Evolutionary conservation across 2,888 invertebrate species (phyloP), one percentile per base, ranked within the genome.

Genomic region (Iselma pallidipennis): DNA sequence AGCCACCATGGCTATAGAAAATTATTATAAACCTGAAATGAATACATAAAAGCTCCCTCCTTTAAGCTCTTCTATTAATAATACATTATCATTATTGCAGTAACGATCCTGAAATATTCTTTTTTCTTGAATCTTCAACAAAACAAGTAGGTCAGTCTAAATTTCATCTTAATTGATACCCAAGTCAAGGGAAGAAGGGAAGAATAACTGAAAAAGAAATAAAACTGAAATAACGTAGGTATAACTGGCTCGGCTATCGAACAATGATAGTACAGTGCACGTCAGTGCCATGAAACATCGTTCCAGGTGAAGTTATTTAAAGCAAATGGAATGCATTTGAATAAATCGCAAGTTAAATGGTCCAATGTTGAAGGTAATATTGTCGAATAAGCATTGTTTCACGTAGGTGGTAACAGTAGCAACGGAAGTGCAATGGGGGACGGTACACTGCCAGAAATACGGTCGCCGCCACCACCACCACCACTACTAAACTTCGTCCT

Each of bases 291-390:
- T 61, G 57, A 62, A 58, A 50, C 63, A 42, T 57, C 28, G 45
- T 51, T 55, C 45, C 63, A 63, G 63, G 63, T 63, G 51, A 56
- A 56, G 63, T 63, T 63, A 63, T 63, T 63, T 63, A 63, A 63
- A 55, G 59, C 50, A 52, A 53, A 63, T 56, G 63, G 63, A 63
- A 59, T 59, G 49, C 59, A 59, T 69, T 69, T 69, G 69, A 69
- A 71, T 71, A 71, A 71, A 71, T 71, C 68, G 64, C 65, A 48
- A 45, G 67, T 67, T 67, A 69, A 71, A 71, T 71, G 69, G 67
- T 57, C 69, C 67, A 65, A 66, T 60, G 63, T 54, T 61, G 62
- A 57, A 63, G 66, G 69, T 66, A 63, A 67, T 69, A 69, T 66
- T 48, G 66, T 54, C 66, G 65, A 65, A 60, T 63, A 53, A 61